These are phyloP conservation scores for Sitobion miscanthi DNA, from an alignment of 1,140 invertebrate genomes.

Conservation along the genomic window DNA sequence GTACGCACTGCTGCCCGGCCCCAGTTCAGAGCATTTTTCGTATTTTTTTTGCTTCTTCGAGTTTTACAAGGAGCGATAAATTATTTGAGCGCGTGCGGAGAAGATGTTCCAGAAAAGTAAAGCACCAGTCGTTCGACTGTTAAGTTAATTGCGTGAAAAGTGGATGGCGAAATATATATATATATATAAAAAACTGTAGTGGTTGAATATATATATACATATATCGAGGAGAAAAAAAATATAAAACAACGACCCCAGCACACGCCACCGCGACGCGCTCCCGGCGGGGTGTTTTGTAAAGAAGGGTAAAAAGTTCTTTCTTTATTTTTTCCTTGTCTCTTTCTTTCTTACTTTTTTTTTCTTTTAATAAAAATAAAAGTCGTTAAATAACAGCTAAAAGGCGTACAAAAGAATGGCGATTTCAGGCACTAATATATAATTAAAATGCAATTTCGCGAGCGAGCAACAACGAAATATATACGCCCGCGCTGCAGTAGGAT, in stretches of 20 bases:
- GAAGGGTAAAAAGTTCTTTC: conserved; percentile 48
- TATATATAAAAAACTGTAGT: conserved; percentile 29
- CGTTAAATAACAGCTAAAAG: conserved; percentile 55
- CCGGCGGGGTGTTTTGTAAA: neutral
- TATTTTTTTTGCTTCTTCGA: conserved; percentile 32
- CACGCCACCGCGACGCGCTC: neutral
- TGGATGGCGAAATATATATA: conserved; percentile 9
- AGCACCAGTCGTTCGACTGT: conserved; percentile 42
- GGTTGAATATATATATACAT: conserved; percentile 32
- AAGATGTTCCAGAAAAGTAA: conserved; percentile 53
- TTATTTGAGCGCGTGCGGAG: neutral
- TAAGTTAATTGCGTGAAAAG: conserved; percentile 56
- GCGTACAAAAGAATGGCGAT: conserved; percentile 44
- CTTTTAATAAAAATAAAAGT: conserved; percentile 48
- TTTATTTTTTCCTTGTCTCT: conserved; percentile 21
- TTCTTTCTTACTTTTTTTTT: neutral
- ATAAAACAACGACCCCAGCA: conserved; percentile 35
- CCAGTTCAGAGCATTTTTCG: neutral
- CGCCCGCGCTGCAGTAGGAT: neutral
- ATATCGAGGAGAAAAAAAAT: neutral
- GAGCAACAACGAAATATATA: conserved; percentile 25
- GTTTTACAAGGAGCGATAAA: conserved; percentile 56
- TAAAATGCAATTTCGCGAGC: conserved; percentile 39
- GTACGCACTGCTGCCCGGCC: neutral
- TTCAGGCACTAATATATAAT: conserved; percentile 24